Base-by-base conservation (phyloP, 30 jellyfish, hydroid and myxozoan species). In the Aurelia aurita complex sp. Pacific region DNA sequence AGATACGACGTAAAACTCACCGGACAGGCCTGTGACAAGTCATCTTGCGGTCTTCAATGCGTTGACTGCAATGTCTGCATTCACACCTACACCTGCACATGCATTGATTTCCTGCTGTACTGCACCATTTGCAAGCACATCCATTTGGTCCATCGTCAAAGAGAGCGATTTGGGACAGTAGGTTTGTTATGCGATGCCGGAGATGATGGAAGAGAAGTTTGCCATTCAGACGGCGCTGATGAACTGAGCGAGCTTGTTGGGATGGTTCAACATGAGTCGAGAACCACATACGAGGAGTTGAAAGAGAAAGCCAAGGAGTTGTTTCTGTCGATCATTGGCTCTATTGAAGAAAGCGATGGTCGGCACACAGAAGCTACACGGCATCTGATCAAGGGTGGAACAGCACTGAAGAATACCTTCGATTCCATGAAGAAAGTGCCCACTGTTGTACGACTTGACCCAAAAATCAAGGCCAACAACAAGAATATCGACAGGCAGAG, bases 401-500 rank as follows among this genome's bases (percentile, higher is more conserved):
- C 46, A 17, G 84, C 84, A 74, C 84, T 74, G 2, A 74, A 74
- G 34, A 16, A 74, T 51, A 74, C 71, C 17, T 74, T 74, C 19
- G 19, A 74, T 9, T 46, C 84, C 23, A 46, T 74, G 71, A 46
- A 42, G 53, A 18, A 46, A 17, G 51, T 16, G 14, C 3, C 50
- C 51, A n/a, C 40, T 12, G 53, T 9, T 74, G 84, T 74, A 5
- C 17, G 53, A 2, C 5, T 53, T 74, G 71, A 46, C 33, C 84
- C 84, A 13, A 52, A 11, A 33, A 74, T 74, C 43, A 53, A 42
- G 53, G 36, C 40, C 11, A 43, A 74, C 51, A 40, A 74, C 43
- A 43, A 74, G 53, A 74, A 74, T 32, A 74, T 74, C 23, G 84
- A 43, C 17, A 16, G 53, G 84, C 84, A 74, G 52, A 51, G 84